A percentile compares a stretch with the other conserved stretches of the same genome.
phyloP scores from a whole-genome alignment of 1,140 invertebrate genomes.

The Melipona quadrifasciata region DNA sequence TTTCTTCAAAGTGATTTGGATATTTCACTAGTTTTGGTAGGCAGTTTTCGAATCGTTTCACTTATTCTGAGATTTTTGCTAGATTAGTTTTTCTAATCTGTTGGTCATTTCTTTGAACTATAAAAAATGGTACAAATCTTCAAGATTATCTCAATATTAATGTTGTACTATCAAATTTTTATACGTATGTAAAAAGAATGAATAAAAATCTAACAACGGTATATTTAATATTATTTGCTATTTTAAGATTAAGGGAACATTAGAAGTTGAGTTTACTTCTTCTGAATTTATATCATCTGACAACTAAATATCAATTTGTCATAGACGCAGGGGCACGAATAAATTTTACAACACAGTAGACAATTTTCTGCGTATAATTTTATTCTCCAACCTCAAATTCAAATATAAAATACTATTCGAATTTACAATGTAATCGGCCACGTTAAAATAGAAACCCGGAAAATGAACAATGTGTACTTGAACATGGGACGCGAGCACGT shows the following conservation, averaged over 20 bases:
- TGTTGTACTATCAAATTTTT: not conserved
- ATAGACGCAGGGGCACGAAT: not conserved
- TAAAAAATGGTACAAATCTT: not conserved
- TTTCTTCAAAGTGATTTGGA: not conserved
- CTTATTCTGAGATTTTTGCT: not conserved
- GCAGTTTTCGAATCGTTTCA: not conserved
- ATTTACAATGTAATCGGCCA: conserved; percentile 59
- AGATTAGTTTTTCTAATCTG: not conserved
- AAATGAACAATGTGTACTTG: conserved; percentile 39
- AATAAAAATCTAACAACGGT: not conserved
- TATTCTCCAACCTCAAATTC: conserved; percentile 60
- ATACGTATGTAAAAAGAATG: not conserved
- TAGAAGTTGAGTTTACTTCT: too few species aligned
- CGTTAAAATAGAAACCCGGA: conserved; percentile 42
- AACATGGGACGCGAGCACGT: conserved; percentile 8
- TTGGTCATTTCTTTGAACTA: not conserved
- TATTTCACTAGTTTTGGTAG: not conserved
- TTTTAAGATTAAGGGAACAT: not conserved
- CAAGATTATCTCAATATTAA: not conserved
- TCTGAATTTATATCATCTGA: too few species aligned
- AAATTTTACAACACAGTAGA: not conserved
- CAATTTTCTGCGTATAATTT: conserved; percentile 53
- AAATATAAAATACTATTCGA: conserved; percentile 55
- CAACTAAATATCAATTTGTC: too few species aligned
- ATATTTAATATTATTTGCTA: not conserved